Evolutionary conservation across 2,888 invertebrate genomes (phyloP).

Genomic region (Pseudanteris insignis): DNA sequence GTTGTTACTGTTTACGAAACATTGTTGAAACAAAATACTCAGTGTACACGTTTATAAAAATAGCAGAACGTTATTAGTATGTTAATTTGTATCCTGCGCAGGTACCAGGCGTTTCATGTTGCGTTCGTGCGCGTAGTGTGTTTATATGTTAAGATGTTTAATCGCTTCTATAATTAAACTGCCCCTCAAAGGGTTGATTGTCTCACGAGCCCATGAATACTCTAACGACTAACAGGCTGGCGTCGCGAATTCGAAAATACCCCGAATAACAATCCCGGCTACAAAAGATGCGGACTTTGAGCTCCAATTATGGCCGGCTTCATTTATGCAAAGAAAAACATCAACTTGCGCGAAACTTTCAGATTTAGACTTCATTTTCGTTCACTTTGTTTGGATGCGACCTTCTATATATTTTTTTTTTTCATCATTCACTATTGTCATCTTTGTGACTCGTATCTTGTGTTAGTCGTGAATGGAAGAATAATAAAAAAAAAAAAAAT

Average conservation of each 20-base stretch:
- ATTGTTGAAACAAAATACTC: too few relatives aligned
- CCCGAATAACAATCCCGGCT: conserved; percentile 39
- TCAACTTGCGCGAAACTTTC: too few relatives aligned
- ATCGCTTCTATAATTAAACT: conserved; percentile 67
- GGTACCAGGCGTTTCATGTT: conserved; percentile 57
- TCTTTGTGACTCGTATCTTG: too few relatives aligned
- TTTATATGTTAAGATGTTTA: conserved; percentile 67
- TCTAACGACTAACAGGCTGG: conserved; percentile 59
- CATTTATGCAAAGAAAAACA: conserved; percentile 28
- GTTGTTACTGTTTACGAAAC: too few relatives aligned
- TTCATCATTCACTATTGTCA: too few relatives aligned
- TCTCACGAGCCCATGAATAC: conserved; percentile 66
- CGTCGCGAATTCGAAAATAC: conserved; percentile 43
- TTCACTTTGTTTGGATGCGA: too few relatives aligned
- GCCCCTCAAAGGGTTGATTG: conserved; percentile 67
- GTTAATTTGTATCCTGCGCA: conserved; percentile 61
- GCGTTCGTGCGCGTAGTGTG: conserved; percentile 51
- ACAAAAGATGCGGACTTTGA: conserved; percentile 38
- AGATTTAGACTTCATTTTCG: too few relatives aligned
- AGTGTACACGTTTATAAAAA: too few relatives aligned
- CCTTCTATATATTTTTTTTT: too few relatives aligned
- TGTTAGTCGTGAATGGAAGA: too few relatives aligned
- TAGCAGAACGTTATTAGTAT: conserved; percentile 65
- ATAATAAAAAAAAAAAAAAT: too few relatives aligned
- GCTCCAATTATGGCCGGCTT: conserved; percentile 23